Evolutionary conservation across 2,888 invertebrate genomes (phyloP), one percentile per base, ranked within the genome.

Genomic region (Lasioglossum leucozonium): DNA sequence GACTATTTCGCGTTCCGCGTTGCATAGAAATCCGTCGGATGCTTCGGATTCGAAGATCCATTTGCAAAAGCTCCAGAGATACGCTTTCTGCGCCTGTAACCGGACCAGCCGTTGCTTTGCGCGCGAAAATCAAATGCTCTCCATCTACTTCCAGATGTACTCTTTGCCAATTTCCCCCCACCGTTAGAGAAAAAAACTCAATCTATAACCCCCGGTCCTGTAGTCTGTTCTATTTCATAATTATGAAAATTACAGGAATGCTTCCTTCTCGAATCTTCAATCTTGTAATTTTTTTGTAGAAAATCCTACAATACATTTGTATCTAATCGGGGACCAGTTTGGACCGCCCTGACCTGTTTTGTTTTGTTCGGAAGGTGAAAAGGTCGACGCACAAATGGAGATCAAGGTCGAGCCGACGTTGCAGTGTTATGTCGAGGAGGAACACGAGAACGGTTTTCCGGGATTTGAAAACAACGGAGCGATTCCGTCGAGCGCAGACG

Each of bases 351-450:
- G 51, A 79, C 72, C 26, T 75, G 72, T 30, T 62, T 16, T 65
- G 26, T 78, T 69, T 85, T 87, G 67, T 86, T 76, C 10, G 62
- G n/a, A 62, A 92, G 91, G 85, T 8, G 81, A 73, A n/a, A 77
- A 77, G 55, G n/a, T 83, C 58, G 87, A 85, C 42, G 86, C 67
- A 16, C 79, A 90, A 18, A 79, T 90, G 75, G 92, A 93, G 71
- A 88, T 92, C n/a, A 92, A 93, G 67, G 82, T 91, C n/a, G 93
- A 94, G 44, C 91, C 92, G 3, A 34, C 81, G 16, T 8, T 89
- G n/a, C 86, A 88, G 34, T 86, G 84, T 11, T 90, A 89, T 72
- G 82, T 85, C 16, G 90, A 91, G 6, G 92, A 93, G 42, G 91
- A 93, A 10, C 86, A 89, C 65, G 90, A 90, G 55, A 88, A 89